Evolutionary conservation across 92 coral and sea anemone species (phyloP).

Genomic region (Diadumene lineata): DNA sequence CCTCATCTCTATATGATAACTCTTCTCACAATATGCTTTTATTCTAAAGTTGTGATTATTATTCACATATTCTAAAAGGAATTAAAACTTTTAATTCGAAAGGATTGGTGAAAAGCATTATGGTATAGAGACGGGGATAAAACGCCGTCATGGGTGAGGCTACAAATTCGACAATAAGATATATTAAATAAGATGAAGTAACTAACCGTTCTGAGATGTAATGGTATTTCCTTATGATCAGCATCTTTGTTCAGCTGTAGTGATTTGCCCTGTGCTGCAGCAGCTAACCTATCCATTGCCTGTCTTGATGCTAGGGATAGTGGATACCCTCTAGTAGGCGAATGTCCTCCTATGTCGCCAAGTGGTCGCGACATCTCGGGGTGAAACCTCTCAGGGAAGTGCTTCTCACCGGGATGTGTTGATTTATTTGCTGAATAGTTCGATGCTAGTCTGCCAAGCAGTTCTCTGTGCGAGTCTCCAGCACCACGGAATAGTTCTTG

Average conservation of each 20-base stretch:
- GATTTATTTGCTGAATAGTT: constrained; percentile 53
- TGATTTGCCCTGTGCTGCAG: constrained; percentile 81
- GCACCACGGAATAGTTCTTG: constrained; percentile 66
- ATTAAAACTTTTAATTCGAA: no score
- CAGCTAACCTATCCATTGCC: constrained; percentile 84
- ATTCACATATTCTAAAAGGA: no score
- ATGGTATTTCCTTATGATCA: constrained; percentile 63
- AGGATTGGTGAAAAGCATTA: no score
- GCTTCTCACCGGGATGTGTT: constrained; percentile 15
- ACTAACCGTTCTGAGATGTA: constrained; percentile 71
- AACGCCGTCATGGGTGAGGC: no score
- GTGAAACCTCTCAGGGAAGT: constrained; percentile 23
- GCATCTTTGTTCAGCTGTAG: constrained; percentile 32
- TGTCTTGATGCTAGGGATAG: constrained; percentile 69
- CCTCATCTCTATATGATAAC: no score
- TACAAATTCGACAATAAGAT: no score
- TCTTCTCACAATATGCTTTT: no score
- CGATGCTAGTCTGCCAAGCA: constrained; percentile 86
- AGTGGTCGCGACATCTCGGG: constrained; percentile 43
- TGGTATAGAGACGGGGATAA: no score
- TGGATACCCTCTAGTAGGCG: constrained; percentile 72
- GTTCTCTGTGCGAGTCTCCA: constrained; percentile 80
- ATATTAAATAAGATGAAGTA: no score
- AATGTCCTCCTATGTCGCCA: constrained; percentile 56
- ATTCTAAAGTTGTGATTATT: no score